These are phyloP conservation scores for Apotomis capreana DNA, from an alignment of 2,888 invertebrate genomes.

Conservation along the genomic window DNA sequence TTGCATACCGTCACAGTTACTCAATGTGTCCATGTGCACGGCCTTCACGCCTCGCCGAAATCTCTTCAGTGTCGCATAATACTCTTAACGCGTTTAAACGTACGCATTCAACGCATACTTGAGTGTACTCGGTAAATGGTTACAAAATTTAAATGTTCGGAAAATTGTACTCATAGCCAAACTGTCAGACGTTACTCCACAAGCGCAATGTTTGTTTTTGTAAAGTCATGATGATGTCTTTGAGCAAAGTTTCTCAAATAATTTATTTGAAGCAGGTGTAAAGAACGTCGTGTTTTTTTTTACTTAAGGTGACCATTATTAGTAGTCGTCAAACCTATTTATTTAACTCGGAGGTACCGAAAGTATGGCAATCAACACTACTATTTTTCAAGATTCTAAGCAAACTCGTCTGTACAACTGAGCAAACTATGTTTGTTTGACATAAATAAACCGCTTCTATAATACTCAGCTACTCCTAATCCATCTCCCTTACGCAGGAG, in stretches of 20 bases:
- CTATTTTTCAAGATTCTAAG: too few relatives aligned
- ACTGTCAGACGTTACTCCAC: not conserved
- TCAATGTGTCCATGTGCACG: conserved; percentile 15
- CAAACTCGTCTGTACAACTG: too few relatives aligned
- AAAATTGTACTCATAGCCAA: not conserved
- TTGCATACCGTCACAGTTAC: conserved; percentile 30
- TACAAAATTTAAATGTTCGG: not conserved
- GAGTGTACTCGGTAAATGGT: conserved; percentile 1
- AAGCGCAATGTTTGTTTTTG: not conserved
- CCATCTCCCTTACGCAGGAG: not conserved
- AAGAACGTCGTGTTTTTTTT: too few relatives aligned
- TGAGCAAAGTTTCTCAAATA: not conserved
- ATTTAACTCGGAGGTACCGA: too few relatives aligned
- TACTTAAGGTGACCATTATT: too few relatives aligned
- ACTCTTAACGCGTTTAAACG: conserved; percentile 13
- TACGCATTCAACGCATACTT: conserved; percentile 11
- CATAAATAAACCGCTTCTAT: not conserved
- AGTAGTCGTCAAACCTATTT: too few relatives aligned
- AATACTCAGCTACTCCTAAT: not conserved
- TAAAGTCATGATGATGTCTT: not conserved
- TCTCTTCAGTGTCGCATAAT: conserved; percentile 31
- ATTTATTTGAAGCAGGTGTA: too few relatives aligned
- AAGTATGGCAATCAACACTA: too few relatives aligned
- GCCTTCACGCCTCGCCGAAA: conserved; percentile 34
- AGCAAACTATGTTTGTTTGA: too few relatives aligned